Evolutionary conservation across 2,113 vertebrate genomes (phyloP).

Genomic region (Paedocypris sp.): DNA sequence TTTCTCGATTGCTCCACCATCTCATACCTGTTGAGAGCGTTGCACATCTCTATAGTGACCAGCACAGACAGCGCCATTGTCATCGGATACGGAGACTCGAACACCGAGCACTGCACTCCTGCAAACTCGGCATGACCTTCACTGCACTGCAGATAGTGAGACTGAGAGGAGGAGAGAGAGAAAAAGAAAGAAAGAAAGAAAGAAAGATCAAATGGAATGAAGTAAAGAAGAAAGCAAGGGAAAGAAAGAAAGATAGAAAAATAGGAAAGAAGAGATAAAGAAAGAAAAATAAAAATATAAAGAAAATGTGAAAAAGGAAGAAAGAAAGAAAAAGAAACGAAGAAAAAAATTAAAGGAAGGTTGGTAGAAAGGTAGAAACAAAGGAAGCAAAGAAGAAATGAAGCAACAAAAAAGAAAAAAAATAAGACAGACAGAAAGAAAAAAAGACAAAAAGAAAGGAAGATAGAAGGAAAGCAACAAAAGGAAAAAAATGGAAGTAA

Average conservation of each 20-base stretch:
- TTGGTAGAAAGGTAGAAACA: too few relatives aligned
- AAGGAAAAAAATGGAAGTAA: neutral
- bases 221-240: too few relatives aligned
- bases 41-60: constrained; percentile 71
- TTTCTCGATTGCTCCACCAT: neutral
- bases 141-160: constrained; percentile 66
- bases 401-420: too few relatives aligned
- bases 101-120: constrained; percentile 67
- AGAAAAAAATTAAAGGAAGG: too few relatives aligned
- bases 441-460: neutral
- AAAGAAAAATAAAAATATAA: too few relatives aligned
- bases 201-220: too few relatives aligned
- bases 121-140: constrained; percentile 59
- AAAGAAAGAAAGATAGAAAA: too few relatives aligned
- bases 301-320: too few relatives aligned
- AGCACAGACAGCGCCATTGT: constrained; percentile 68
- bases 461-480: neutral
- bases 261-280: too few relatives aligned
- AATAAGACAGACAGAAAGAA: neutral
- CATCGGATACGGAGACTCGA: constrained; percentile 67
- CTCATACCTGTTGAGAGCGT: constrained; percentile 64
- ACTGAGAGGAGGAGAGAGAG: constrained; percentile 39
- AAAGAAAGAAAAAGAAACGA: too few relatives aligned
- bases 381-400: too few relatives aligned
- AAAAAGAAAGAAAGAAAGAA: too few relatives aligned